Conservation (phyloP, 1,140 invertebrate species). For the Drosophila biarmipes region DNA sequence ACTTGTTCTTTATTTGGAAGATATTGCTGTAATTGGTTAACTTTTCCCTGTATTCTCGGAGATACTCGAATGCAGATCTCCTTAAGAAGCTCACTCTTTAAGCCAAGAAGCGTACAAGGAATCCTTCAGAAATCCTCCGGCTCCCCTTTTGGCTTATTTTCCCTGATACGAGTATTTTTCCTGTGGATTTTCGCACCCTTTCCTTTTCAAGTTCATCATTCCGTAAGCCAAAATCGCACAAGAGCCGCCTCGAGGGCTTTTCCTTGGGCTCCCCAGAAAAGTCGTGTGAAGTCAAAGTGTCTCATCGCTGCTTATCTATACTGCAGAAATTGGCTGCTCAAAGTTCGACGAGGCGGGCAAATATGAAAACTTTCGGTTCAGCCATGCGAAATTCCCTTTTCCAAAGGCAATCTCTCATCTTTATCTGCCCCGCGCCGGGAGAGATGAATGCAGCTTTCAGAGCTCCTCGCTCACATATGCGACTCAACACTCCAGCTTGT, state of each 20-base stretch:
- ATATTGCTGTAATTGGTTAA: constrained; percentile 1
- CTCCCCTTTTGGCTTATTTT: constrained; percentile 25
- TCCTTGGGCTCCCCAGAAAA: constrained; percentile 26
- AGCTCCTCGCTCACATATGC: constrained; percentile 46
- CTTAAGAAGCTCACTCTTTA: neutral
- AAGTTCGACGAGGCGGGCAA: constrained; percentile 71
- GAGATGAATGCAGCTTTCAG: constrained; percentile 48
- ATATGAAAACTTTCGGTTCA: constrained; percentile 71
- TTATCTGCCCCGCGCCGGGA: constrained; percentile 34
- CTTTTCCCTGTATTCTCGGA: neutral
- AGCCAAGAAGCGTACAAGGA: constrained; percentile 12
- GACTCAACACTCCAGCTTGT: constrained; percentile 71
- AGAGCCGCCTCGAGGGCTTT: constrained; percentile 32
- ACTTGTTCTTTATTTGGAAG: neutral
- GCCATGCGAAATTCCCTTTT: constrained; percentile 57
- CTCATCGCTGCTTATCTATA: constrained; percentile 68
- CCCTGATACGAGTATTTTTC: constrained; percentile 34
- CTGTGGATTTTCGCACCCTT: constrained; percentile 34
- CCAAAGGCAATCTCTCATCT: constrained; percentile 62
- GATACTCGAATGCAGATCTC: constrained; percentile 12
- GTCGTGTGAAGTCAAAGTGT: constrained; percentile 60
- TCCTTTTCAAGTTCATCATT: constrained; percentile 54
- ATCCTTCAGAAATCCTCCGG: constrained; percentile 10
- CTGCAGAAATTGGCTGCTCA: constrained; percentile 63
- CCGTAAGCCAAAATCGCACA: constrained; percentile 23